These are phyloP conservation scores for Psilopogon haemacephalus DNA, from an alignment of 2,113 vertebrate species.

Conservation along the genomic window DNA sequence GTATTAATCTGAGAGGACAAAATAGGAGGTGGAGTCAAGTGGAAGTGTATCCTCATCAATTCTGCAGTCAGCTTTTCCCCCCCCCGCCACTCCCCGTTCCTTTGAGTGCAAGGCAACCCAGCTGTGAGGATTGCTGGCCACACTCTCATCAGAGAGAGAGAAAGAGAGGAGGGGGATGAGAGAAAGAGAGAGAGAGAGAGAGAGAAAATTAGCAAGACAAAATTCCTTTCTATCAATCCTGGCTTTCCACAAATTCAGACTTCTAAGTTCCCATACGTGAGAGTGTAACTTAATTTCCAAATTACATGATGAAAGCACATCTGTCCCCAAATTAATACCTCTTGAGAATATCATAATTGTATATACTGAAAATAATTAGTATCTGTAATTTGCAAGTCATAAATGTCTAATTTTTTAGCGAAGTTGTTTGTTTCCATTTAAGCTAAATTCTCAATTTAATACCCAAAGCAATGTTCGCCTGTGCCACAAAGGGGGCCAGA, in stretches of 20 bases:
- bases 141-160: constrained; percentile 55
- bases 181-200: background rate
- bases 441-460: constrained; percentile 73
- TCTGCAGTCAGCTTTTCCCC: constrained; percentile 42
- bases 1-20: constrained; percentile 29
- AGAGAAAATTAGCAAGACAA: constrained; percentile 63
- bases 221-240: constrained; percentile 67
- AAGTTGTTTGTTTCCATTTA: constrained; percentile 75
- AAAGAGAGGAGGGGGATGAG: background rate
- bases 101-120: constrained; percentile 64
- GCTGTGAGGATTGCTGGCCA: constrained; percentile 69
- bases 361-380: constrained; percentile 75
- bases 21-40: constrained; percentile 59
- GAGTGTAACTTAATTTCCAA: constrained; percentile 73
- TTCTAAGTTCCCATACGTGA: constrained; percentile 68
- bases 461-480: constrained; percentile 59
- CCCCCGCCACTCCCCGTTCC: constrained; percentile 24
- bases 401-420: constrained; percentile 74
- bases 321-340: constrained; percentile 74
- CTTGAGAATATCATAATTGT: constrained; percentile 74
- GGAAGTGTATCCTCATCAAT: constrained; percentile 58
- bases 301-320: constrained; percentile 73
- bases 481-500: constrained; percentile 8
- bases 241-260: constrained; percentile 64
- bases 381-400: constrained; percentile 74